Evolutionary conservation across 2,888 invertebrate species (phyloP).

Genomic region (Ectemnius cavifrons): DNA sequence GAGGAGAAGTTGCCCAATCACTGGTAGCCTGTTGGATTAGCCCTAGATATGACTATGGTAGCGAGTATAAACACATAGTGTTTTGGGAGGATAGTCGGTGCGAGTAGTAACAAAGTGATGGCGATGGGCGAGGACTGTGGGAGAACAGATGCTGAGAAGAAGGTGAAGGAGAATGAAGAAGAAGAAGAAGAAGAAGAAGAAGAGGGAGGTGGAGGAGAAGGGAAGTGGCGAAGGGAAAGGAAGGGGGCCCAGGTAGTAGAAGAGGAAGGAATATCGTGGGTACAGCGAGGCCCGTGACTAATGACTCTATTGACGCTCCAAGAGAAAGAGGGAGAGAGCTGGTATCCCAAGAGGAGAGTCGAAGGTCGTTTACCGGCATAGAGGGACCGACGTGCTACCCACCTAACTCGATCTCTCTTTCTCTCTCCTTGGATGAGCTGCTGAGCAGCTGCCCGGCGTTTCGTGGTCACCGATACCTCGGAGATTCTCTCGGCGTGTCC

Average conservation of each 20-base stretch:
- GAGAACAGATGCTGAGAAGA: constrained; percentile 28
- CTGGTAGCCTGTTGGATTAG: background rate
- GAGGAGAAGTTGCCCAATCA: background rate
- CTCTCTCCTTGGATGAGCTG: background rate
- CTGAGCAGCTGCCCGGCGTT: background rate
- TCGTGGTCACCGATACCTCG: background rate
- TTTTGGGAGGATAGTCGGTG: constrained; percentile 29
- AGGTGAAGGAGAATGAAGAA: constrained; percentile 11
- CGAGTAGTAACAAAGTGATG: constrained; percentile 48
- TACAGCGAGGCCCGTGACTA: constrained; percentile 70
- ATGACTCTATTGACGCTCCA: constrained; percentile 72
- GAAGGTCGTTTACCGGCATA: constrained; percentile 64
- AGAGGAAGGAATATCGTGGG: constrained; percentile 63
- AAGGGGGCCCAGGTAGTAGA: constrained; percentile 53
- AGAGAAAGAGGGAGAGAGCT: constrained; percentile 54
- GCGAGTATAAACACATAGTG: constrained; percentile 14
- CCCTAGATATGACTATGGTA: background rate
- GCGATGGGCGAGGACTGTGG: constrained; percentile 46
- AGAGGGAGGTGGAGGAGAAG: constrained; percentile 4
- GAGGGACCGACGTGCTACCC: constrained; percentile 45
- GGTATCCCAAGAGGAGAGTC: constrained; percentile 44
- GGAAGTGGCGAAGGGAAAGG: background rate
- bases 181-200: constrained; percentile 10
- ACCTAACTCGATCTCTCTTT: constrained; percentile 1
- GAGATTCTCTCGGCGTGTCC: constrained; percentile 19